phyloP scores from a whole-genome alignment of 2,797 vertebrate species.

The Macropodus opercularis region DNA sequence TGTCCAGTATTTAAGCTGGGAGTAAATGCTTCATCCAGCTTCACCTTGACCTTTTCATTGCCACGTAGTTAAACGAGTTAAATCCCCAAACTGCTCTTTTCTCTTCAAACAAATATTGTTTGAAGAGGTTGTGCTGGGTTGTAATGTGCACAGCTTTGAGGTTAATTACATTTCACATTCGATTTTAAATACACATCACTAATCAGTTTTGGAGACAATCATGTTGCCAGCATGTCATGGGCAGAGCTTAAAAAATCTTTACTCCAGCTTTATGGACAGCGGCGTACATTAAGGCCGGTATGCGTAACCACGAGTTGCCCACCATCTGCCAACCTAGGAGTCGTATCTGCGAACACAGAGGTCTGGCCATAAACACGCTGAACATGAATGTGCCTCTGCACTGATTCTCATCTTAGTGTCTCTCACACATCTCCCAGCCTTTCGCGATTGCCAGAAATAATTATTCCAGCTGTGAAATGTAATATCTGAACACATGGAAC shows the following conservation, averaged over 20 bases:
- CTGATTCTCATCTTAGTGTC: slow-evolving; percentile 11
- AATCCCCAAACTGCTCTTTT: too few species aligned
- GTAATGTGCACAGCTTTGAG: too few species aligned
- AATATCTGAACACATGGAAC: slow-evolving; percentile 46
- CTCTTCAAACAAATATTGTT: too few species aligned
- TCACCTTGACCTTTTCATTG: not conserved
- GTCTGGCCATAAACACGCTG: slow-evolving; percentile 60
- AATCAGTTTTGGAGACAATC: too few species aligned
- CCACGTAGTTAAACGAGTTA: too few species aligned
- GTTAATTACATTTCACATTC: too few species aligned
- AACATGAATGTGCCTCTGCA: slow-evolving; percentile 43
- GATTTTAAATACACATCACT: too few species aligned
- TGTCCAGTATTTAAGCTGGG: not conserved
- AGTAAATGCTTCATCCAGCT: not conserved
- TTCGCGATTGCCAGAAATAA: slow-evolving; percentile 27
- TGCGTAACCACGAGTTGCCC: slow-evolving; percentile 37
- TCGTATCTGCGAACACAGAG: slow-evolving; percentile 71
- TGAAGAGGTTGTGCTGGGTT: too few species aligned
- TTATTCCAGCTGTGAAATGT: slow-evolving; percentile 47
- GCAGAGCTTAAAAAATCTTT: too few species aligned
- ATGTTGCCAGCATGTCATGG: too few species aligned
- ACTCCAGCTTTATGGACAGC: too few species aligned
- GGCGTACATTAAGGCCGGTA: slow-evolving; percentile 18
- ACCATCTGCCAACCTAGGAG: slow-evolving; percentile 55
- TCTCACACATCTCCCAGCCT: not conserved